A percentile compares a stretch with the other conserved stretches of the same genome.
These are phyloP conservation scores for Lophochroa leadbeateri DNA, from an alignment of 2,113 vertebrate species.

Conservation along the genomic window DNA sequence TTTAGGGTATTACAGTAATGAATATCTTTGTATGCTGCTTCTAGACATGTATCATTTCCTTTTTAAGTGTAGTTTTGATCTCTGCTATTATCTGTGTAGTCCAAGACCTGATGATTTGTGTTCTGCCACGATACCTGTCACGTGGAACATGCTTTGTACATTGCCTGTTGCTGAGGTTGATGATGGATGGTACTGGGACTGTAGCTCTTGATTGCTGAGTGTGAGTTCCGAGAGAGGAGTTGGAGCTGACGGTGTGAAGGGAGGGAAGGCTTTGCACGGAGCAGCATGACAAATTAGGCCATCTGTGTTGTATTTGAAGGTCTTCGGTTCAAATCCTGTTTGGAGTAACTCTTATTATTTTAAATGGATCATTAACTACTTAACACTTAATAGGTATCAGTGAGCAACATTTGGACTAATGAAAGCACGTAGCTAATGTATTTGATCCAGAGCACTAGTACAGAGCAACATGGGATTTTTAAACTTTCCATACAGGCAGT, in stretches of 20 bases:
- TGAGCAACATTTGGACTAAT: not conserved
- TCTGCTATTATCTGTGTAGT: not conserved
- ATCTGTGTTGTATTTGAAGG: slow-evolving; percentile 39
- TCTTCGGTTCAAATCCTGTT: slow-evolving; percentile 28
- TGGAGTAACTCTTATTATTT: slow-evolving; percentile 8
- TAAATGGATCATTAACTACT: slow-evolving; percentile 44
- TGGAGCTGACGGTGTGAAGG: not conserved
- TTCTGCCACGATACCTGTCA: rapidly evolving
- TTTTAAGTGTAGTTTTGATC: not conserved
- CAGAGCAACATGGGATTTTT: not conserved
- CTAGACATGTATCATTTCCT: not conserved
- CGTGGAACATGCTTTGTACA: not conserved
- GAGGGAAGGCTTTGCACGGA: not conserved
- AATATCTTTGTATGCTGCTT: not conserved
- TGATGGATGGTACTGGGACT: not conserved
- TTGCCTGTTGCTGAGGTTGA: not conserved
- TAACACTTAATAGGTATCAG: slow-evolving; percentile 22
- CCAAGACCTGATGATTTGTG: not conserved
- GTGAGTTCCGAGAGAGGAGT: not conserved
- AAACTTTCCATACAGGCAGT: not conserved
- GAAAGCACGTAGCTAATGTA: not conserved
- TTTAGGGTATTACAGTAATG: not conserved
- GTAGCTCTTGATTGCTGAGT: not conserved
- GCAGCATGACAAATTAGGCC: not conserved
- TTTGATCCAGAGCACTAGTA: not conserved